Conservation (phyloP, 2,113 vertebrate genomes). For the Sporophila hypoxantha region DNA sequence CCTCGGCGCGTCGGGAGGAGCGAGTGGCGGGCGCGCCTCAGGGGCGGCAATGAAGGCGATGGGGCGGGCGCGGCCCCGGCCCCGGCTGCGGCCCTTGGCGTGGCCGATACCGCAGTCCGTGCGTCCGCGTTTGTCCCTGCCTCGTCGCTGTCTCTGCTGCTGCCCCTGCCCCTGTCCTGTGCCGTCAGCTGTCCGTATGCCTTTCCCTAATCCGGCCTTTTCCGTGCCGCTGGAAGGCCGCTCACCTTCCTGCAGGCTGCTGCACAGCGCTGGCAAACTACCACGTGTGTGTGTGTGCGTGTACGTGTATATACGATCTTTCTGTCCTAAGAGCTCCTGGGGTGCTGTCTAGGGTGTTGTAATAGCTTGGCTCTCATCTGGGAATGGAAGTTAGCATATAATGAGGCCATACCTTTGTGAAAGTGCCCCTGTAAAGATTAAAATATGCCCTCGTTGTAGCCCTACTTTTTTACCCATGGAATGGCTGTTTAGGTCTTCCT, state of each 20-base stretch:
- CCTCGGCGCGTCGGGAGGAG: neutral
- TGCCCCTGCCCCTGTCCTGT: neutral
- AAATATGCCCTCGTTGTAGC: rapidly evolving
- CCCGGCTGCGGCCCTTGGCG: rapidly evolving
- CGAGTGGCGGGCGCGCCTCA: neutral
- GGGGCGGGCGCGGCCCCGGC: neutral
- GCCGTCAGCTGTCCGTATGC: neutral
- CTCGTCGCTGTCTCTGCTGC: neutral
- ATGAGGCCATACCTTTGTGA: rapidly evolving
- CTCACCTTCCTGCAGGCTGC: neutral
- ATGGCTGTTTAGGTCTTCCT: neutral
- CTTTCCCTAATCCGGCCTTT: too few species aligned
- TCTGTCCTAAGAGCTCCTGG: rapidly evolving
- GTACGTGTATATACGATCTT: rapidly evolving
- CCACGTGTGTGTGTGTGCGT: neutral
- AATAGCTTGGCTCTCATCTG: neutral
- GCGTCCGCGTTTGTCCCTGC: rapidly evolving
- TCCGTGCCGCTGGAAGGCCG: neutral
- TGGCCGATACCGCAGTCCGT: rapidly evolving
- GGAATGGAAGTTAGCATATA: neutral
- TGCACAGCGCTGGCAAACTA: neutral
- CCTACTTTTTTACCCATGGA: rapidly evolving
- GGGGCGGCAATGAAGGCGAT: neutral
- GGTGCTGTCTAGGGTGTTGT: too few species aligned
- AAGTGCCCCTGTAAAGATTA: too few species aligned